A percentile compares a stretch with the other conserved stretches of the same genome.
These are phyloP conservation scores for Leguminivora glycinivorella DNA, from an alignment of 1,140 invertebrate species.

Conservation along the genomic window DNA sequence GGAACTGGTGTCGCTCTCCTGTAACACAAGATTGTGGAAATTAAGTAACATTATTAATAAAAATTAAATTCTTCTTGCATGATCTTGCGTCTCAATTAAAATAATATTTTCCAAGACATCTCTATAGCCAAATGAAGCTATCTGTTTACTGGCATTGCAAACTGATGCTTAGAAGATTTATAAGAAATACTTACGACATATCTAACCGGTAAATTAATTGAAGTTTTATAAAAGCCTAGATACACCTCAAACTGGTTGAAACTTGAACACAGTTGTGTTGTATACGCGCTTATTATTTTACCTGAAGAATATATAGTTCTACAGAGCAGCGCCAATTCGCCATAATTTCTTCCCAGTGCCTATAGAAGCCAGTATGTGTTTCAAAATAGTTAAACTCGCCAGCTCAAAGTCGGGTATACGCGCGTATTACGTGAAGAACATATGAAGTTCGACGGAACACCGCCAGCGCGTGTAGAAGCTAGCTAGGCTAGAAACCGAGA, in stretches of 20 bases:
- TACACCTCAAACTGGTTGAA: conserved; percentile 97
- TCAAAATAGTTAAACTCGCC: conserved; percentile 98
- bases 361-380: conserved; percentile 92
- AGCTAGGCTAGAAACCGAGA: conserved; percentile 95
- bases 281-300: conserved; percentile 90
- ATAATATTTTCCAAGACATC: too few species aligned
- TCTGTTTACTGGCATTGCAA: too few species aligned
- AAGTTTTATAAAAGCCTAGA: conserved; percentile 95
- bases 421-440: conserved; percentile 96
- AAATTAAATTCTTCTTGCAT: too few species aligned
- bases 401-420: conserved; percentile 95
- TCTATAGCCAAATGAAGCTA: too few species aligned
- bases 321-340: conserved; percentile 99
- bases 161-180: too few species aligned
- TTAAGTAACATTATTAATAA: too few species aligned
- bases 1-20: conserved; percentile 57
- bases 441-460: conserved; percentile 91
- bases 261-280: conserved; percentile 95
- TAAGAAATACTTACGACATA: too few species aligned
- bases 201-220: too few species aligned
- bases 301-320: conserved; percentile 99
- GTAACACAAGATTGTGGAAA: neutral
- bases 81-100: too few species aligned
- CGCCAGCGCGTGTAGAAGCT: conserved; percentile 87
- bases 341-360: conserved; percentile 97